Percentiles rank a stretch among this genome's conserved stretches.
Conservation (phyloP, 1,140 invertebrate species). For the Scaptomyza graminum region DNA sequence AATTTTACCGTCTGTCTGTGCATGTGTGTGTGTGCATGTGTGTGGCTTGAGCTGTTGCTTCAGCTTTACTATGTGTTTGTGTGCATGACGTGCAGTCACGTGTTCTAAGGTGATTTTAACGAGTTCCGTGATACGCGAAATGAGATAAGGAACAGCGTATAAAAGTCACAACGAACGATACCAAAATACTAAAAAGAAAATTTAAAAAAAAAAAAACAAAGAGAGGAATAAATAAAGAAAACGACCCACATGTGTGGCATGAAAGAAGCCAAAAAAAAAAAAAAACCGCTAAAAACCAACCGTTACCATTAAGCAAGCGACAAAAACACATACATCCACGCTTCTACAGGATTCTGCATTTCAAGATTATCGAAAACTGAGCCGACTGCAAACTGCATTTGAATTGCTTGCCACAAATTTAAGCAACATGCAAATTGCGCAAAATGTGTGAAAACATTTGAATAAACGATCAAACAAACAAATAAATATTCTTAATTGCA, state of each 20-base stretch:
- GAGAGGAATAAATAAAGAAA: background rate
- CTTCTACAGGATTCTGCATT: background rate
- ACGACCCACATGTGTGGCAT: background rate
- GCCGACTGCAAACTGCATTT: conserved; percentile 60
- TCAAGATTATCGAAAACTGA: conserved; percentile 40
- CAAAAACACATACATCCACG: conserved; percentile 25
- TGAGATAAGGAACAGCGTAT: conserved; percentile 67
- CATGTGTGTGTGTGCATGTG: conserved; percentile 13
- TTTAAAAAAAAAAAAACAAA: conserved; percentile 14
- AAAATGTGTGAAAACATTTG: conserved; percentile 23
- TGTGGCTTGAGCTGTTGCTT: conserved; percentile 37
- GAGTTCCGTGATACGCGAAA: conserved; percentile 79
- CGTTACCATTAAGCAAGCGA: background rate
- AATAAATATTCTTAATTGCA: conserved; percentile 21
- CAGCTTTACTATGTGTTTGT: conserved; percentile 27
- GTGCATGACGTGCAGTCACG: conserved; percentile 67
- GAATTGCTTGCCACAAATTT: conserved; percentile 49
- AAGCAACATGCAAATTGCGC: background rate
- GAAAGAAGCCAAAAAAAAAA: conserved; percentile 10
- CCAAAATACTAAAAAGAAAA: background rate
- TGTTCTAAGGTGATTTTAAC: conserved; percentile 80
- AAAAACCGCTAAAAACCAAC: conserved; percentile 21
- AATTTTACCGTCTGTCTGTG: conserved; percentile 4
- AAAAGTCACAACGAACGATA: conserved; percentile 26
- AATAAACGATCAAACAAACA: conserved; percentile 12